Conservation (phyloP, 2,888 invertebrate species). For the Coronaproctus castanopsis region DNA sequence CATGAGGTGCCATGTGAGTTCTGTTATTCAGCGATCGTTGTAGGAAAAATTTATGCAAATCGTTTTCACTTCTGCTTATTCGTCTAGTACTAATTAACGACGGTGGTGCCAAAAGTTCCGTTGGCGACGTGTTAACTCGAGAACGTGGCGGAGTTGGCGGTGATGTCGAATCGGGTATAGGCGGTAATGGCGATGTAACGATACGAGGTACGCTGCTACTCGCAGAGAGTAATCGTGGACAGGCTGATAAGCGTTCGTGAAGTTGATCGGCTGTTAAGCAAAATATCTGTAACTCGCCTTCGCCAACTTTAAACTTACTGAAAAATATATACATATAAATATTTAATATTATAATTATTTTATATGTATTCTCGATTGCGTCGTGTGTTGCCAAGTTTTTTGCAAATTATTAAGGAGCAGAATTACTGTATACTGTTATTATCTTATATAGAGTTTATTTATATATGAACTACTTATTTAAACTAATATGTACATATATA, state of each 20-base stretch:
- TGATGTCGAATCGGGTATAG: slow-evolving; percentile 13
- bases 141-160: slow-evolving; percentile 11
- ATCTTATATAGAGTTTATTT: no score
- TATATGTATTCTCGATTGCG: background rate
- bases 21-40: slow-evolving; percentile 9
- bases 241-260: slow-evolving; percentile 26
- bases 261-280: slow-evolving; percentile 30
- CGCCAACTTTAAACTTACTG: slow-evolving; percentile 32
- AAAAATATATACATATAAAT: slow-evolving; percentile 15
- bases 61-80: slow-evolving; percentile 33
- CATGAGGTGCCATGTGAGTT: slow-evolving; percentile 10
- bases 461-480: no score
- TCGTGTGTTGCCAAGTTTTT: no score
- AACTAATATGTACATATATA: no score
- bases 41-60: slow-evolving; percentile 23
- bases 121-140: slow-evolving; percentile 4
- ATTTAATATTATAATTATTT: background rate
- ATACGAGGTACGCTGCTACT: slow-evolving; percentile 14
- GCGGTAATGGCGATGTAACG: slow-evolving; percentile 18
- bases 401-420: no score
- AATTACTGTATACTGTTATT: no score
- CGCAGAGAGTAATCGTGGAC: slow-evolving; percentile 15
- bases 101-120: slow-evolving; percentile 13
- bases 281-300: slow-evolving; percentile 32
- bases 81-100: slow-evolving; percentile 23